phyloP scores from a whole-genome alignment of 2,113 vertebrate genomes.

The Bubalus kerabau region DNA sequence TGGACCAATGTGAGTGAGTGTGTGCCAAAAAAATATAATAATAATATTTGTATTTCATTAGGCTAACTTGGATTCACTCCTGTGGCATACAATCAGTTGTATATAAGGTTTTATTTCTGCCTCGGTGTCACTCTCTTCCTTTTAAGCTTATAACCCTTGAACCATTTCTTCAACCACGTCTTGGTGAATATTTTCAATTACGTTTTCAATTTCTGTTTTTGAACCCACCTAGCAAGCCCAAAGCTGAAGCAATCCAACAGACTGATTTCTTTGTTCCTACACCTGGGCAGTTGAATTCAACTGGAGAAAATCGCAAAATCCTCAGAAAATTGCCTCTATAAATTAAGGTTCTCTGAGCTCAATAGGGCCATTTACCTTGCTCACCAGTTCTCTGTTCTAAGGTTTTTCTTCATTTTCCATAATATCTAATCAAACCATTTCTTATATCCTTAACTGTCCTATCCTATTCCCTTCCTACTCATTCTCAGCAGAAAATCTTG shows the following conservation, averaged over 20 bases:
- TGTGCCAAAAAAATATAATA: not conserved
- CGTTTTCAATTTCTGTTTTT: not conserved
- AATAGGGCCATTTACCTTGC: not conserved
- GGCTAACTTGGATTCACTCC: not conserved
- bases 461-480: not conserved
- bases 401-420: constrained; percentile 20
- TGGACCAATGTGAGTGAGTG: not conserved
- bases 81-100: not conserved
- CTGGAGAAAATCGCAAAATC: not conserved
- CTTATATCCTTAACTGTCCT: not conserved
- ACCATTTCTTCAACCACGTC: not conserved
- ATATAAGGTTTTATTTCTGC: not conserved
- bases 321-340: not conserved
- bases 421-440: constrained; percentile 21
- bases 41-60: not conserved
- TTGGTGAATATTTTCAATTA: not conserved
- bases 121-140: not conserved
- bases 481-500: not conserved
- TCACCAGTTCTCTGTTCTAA: not conserved
- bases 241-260: not conserved
- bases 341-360: not conserved
- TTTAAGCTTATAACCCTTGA: not conserved
- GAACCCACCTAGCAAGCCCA: not conserved
- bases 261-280: not conserved
- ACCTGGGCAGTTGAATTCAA: not conserved